phyloP scores from a whole-genome alignment of 2,888 invertebrate species.

The Morpho helenor region DNA sequence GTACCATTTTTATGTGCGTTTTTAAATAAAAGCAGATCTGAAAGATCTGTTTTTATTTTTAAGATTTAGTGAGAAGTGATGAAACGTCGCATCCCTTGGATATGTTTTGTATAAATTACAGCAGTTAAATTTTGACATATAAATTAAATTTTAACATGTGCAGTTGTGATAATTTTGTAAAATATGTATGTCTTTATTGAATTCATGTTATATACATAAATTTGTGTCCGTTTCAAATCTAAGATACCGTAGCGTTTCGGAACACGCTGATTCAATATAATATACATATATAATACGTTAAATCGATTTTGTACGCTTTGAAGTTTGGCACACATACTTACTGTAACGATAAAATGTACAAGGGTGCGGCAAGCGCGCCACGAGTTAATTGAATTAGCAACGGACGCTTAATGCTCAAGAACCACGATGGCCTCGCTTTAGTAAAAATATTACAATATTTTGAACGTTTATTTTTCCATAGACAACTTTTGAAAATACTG shows the following conservation, averaged over 20 bases:
- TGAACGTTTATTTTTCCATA: not conserved
- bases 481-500: not conserved
- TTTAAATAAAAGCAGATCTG: too few species aligned
- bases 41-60: too few species aligned
- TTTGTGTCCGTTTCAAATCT: too few species aligned
- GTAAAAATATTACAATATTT: slow-evolving; percentile 1
- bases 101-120: too few species aligned
- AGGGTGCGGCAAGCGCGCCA: slow-evolving; percentile 7
- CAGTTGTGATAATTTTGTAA: too few species aligned
- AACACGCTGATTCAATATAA: not conserved
- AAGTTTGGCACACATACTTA: slow-evolving; percentile 4
- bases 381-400: slow-evolving; percentile 11
- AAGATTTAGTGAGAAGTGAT: too few species aligned
- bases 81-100: too few species aligned
- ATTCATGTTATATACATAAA: too few species aligned
- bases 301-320: slow-evolving; percentile 5
- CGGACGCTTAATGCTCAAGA: slow-evolving; percentile 9
- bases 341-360: not conserved
- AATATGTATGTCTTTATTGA: too few species aligned
- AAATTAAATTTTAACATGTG: too few species aligned
- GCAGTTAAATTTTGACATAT: too few species aligned
- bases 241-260: not conserved
- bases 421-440: slow-evolving; percentile 2
- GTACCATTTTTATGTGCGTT: too few species aligned
- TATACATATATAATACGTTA: not conserved